Evolutionary conservation across 1,140 invertebrate species (phyloP), one percentile per base, ranked within the genome.

Genomic region (Thaumetopoea pityocampa): DNA sequence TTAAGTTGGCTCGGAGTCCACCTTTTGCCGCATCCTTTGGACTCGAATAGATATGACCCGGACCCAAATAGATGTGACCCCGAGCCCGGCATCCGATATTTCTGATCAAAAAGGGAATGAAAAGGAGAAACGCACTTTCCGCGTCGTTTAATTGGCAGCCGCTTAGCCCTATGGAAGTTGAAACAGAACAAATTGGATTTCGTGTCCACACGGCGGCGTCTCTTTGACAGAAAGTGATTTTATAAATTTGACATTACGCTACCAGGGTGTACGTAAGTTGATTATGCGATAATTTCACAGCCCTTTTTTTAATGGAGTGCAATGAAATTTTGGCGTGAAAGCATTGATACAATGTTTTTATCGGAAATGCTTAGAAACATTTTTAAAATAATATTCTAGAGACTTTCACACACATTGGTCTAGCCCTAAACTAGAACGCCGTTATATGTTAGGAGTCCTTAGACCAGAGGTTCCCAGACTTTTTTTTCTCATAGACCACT

Each of bases 141-240:
- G 64, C 62, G 51, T 66, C 63, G 65, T 57, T 78, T 78, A 78
- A 78, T 78, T 78, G 73, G 46, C 55, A 53, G 55, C 56, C 67
- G 64, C 72, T 71, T 69, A 67, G 72, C 55, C 55, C 60, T 48
- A 50, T 59, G 64, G 66, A 73, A 78, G 70, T 78, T 63, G 69
- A 67, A 76, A 76, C 64, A 68, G 51, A 11, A 52, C 66, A 70
- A 79, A 77, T 79, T 79, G 63, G 66, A 74, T 80, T 80, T 67
- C 50, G 49, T 57, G 53, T 61, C 57, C 55, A 63, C 51, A 48
- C 24, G 18, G 42, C 8, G 42, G 42, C 8, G 42, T 43, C 46
- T 66, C 67, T 74, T 74, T 76, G 76, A 76, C 65, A 60, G 55
- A 27, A 26, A 10, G 14, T 36, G 41, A 44, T 36, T 73, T 58